These are phyloP conservation scores for Drosophila ercepeae DNA, from an alignment of 1,140 invertebrate species.

Conservation along the genomic window DNA sequence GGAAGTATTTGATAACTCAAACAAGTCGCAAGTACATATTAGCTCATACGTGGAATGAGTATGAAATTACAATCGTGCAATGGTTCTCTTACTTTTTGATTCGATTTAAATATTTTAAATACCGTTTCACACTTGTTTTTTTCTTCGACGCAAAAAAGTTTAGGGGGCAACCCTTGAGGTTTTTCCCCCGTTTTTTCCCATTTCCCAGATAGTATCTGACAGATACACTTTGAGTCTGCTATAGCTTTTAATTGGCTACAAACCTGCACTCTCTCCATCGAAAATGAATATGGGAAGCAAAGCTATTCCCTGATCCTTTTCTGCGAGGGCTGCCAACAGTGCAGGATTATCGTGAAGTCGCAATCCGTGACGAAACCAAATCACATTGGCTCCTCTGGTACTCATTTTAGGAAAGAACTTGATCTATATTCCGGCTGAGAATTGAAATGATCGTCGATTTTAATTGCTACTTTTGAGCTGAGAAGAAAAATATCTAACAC, in stretches of 20 bases:
- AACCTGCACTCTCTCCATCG: slow-evolving; percentile 89
- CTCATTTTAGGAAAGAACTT: slow-evolving; percentile 26
- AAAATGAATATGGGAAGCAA: slow-evolving; percentile 89
- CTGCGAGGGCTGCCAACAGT: slow-evolving; percentile 86
- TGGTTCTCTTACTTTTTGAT: neutral
- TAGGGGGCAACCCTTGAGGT: no score
- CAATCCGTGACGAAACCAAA: slow-evolving; percentile 90
- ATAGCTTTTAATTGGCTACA: slow-evolving; percentile 16
- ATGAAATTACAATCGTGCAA: slow-evolving; percentile 30
- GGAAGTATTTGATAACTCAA: slow-evolving; percentile 48
- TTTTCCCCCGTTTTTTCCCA: neutral
- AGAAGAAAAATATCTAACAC: neutral
- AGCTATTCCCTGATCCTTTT: slow-evolving; percentile 79
- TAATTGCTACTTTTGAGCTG: neutral
- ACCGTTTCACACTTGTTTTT: neutral
- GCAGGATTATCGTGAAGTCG: slow-evolving; percentile 91
- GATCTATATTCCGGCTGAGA: neutral
- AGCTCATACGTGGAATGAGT: slow-evolving; percentile 38
- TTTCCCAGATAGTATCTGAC: no score
- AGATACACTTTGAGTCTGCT: no score
- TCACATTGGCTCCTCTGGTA: slow-evolving; percentile 58
- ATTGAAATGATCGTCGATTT: neutral
- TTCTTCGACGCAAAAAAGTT: no score
- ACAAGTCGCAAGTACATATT: slow-evolving; percentile 42
- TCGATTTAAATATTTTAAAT: slow-evolving; percentile 8